Base-by-base conservation (phyloP, 2,797 vertebrate species). In the Lacerta bilineata region DNA sequence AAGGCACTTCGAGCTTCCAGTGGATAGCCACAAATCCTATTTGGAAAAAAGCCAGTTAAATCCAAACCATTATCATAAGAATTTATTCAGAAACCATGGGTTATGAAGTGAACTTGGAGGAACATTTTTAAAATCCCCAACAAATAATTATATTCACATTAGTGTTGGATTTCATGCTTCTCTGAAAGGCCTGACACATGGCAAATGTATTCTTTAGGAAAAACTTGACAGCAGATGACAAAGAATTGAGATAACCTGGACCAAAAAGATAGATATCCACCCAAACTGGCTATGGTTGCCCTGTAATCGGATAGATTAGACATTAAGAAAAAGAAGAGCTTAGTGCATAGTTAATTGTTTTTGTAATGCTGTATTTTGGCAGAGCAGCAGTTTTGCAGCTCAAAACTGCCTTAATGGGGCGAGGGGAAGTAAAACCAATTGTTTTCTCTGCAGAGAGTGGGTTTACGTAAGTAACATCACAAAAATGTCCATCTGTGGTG, bases 361-460 rank as follows among this genome's bases (percentile, higher is more conserved):
- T 90, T 91, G 68, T 86, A 91, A 79, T 82, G 27, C 78, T 77
- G 59, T 78, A 41, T 88, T 91, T 93, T 86, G 84, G 72, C 82
- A 89, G 75, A 82, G 68, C 82, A 79, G 90, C 84, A 91, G 84
- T 90, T 81, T 79, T 79, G 81, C 25, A 79, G 46, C 4, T 80
- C 80, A 93, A 85, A 91, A 90, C 80, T 90, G 88, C 80, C 88
- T 91, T 78, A 83, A 68, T 77, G 89, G 61, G 61, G n/a, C 0
- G 29, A 7, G 39, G 92, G 93, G 92, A 91, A 80, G 79, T 81
- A 39, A 83, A 46, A 76, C 66, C 88, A 93, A 85, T 93, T 90
- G 87, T 91, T 75, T 78, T 86, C 86, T 91, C 33, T 69, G 88
- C 8, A 0, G 87, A 87, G 89, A 17, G 36, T 81, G 88, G 85